Evolutionary conservation across 2,113 vertebrate genomes (phyloP).

Genomic region (Alouatta palliata): DNA sequence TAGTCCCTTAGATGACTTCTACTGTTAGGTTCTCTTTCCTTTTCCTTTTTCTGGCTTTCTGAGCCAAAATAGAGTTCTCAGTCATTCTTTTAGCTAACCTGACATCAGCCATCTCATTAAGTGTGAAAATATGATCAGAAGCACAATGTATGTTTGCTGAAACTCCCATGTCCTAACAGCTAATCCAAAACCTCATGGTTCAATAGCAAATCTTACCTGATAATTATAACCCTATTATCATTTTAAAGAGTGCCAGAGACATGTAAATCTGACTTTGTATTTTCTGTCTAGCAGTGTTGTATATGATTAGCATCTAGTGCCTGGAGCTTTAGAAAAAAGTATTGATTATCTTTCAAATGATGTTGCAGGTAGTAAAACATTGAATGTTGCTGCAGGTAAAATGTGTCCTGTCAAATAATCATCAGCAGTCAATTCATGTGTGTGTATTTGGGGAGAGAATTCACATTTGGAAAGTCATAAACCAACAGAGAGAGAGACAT

Average conservation of each 20-base stretch:
- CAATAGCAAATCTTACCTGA: conserved; percentile 38
- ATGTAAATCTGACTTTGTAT: conserved; percentile 57
- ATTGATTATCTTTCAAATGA: conserved; percentile 73
- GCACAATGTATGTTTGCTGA: conserved; percentile 18
- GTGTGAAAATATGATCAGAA: conserved; percentile 55
- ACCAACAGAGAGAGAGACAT: not conserved
- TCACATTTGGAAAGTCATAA: conserved; percentile 60
- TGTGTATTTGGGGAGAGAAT: conserved; percentile 56
- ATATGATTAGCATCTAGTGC: conserved; percentile 52
- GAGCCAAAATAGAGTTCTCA: conserved; percentile 27
- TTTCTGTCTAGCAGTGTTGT: conserved; percentile 30
- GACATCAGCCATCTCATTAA: conserved; percentile 47
- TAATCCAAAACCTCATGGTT: conserved; percentile 28
- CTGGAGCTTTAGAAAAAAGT: conserved; percentile 62
- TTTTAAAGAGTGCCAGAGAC: conserved; percentile 44
- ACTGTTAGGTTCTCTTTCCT: not conserved
- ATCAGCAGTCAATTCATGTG: conserved; percentile 57
- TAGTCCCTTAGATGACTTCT: not conserved
- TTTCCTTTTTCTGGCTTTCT: not conserved
- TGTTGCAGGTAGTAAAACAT: conserved; percentile 51
- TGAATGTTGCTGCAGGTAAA: conserved; percentile 73
- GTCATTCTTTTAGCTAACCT: not conserved
- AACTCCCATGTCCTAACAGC: not conserved
- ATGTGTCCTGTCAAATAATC: conserved; percentile 69
- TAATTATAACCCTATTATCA: conserved; percentile 13